phyloP scores from a whole-genome alignment of 2,113 vertebrate genomes.

The Electrona antarctica region DNA sequence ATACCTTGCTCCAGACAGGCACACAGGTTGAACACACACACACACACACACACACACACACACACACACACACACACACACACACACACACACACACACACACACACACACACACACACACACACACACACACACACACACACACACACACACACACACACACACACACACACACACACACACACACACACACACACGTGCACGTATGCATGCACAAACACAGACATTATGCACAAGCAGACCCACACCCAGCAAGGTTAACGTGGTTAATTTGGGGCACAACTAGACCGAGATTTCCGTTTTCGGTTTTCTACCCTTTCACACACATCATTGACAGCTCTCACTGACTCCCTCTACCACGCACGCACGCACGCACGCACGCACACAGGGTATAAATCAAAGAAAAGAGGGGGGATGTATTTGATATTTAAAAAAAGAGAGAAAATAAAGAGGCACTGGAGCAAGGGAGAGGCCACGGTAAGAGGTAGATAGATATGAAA shows the following conservation, averaged over 20 bases:
- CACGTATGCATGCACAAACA: background rate
- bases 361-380: too few relatives aligned
- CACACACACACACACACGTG: background rate
- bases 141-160: conserved; percentile 18
- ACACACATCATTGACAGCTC: background rate
- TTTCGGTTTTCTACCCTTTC: background rate
- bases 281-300: background rate
- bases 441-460: too few relatives aligned
- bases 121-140: conserved; percentile 21
- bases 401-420: too few relatives aligned
- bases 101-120: background rate
- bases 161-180: background rate
- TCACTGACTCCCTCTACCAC: too few relatives aligned
- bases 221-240: background rate
- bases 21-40: conserved; percentile 24
- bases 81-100: background rate
- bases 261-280: conserved; percentile 5
- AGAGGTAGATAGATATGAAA: too few relatives aligned
- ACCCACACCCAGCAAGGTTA: background rate
- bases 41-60: background rate
- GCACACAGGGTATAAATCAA: too few relatives aligned
- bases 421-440: too few relatives aligned
- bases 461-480: too few relatives aligned
- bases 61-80: background rate
- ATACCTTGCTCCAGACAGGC: conserved; percentile 43